A percentile compares a stretch with the other conserved stretches of the same genome.
These are phyloP conservation scores for Himalopsyche japonica DNA, from an alignment of 2,888 invertebrate genomes.

Conservation along the genomic window DNA sequence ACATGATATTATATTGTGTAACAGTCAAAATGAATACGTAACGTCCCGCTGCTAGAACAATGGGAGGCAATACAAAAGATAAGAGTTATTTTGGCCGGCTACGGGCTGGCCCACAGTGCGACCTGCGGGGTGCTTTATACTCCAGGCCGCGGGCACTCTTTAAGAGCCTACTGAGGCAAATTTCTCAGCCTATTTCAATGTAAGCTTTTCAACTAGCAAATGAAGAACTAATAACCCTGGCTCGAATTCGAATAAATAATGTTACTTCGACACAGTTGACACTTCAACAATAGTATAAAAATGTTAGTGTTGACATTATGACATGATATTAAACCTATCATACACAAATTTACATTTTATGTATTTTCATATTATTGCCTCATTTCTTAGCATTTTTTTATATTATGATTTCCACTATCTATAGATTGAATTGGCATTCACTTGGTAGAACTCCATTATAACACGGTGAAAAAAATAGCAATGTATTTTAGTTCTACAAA, in stretches of 20 bases:
- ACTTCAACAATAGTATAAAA: background rate
- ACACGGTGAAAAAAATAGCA: no score
- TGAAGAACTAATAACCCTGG: background rate
- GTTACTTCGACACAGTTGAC: background rate
- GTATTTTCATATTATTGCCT: no score
- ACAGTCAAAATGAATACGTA: slow-evolving; percentile 16
- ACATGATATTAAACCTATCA: background rate
- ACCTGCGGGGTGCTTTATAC: background rate
- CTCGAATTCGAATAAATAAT: background rate
- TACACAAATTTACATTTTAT: no score
- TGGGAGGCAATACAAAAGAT: slow-evolving; percentile 15
- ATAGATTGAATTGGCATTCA: no score
- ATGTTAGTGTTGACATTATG: background rate
- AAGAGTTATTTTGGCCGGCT: background rate
- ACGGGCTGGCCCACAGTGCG: background rate
- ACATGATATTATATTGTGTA: slow-evolving; percentile 8
- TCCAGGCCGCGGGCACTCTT: background rate
- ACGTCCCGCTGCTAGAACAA: slow-evolving; percentile 37
- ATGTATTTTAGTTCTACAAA: no score
- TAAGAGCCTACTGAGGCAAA: background rate
- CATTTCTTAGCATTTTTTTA: no score
- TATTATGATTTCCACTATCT: no score
- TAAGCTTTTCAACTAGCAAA: background rate
- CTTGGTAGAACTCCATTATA: no score
- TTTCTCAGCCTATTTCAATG: background rate